These are phyloP conservation scores for Gallinago nigripennis DNA, from an alignment of 2,797 vertebrate genomes.

Conservation along the genomic window DNA sequence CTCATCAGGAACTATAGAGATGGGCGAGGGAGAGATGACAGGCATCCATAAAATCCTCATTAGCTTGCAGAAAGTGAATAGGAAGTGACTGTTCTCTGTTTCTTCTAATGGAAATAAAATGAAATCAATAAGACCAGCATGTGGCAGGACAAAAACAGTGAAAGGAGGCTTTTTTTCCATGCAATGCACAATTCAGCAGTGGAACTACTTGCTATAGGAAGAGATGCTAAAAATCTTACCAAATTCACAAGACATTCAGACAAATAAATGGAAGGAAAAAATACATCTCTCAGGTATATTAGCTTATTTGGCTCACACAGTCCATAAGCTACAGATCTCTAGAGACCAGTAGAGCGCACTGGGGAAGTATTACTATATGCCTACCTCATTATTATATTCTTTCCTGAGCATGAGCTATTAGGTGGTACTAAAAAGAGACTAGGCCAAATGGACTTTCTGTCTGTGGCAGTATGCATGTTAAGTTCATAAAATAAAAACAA, in stretches of 20 bases:
- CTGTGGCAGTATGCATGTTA: not conserved
- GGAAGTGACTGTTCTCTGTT: constrained; percentile 8
- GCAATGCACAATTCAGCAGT: not conserved
- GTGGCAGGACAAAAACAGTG: not conserved
- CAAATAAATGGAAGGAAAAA: not conserved
- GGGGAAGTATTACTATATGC: not conserved
- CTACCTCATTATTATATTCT: not conserved
- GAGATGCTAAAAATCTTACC: not conserved
- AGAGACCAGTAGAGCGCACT: not conserved
- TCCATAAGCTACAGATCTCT: not conserved
- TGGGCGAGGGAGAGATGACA: not conserved
- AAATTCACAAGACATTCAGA: not conserved
- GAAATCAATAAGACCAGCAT: not conserved
- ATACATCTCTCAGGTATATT: not conserved
- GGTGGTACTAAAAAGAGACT: not conserved
- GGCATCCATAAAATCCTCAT: not conserved
- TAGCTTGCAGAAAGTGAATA: not conserved
- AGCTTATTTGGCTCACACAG: not conserved
- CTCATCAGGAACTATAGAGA: not conserved
- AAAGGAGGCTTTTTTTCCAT: not conserved
- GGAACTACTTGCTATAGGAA: not conserved
- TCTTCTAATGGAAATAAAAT: constrained; percentile 36
- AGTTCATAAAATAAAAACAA: not conserved
- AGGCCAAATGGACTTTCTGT: not conserved
- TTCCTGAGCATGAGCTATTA: not conserved